These are phyloP conservation scores for Tenodera sinensis DNA, from an alignment of 2,888 invertebrate species.

Conservation along the genomic window DNA sequence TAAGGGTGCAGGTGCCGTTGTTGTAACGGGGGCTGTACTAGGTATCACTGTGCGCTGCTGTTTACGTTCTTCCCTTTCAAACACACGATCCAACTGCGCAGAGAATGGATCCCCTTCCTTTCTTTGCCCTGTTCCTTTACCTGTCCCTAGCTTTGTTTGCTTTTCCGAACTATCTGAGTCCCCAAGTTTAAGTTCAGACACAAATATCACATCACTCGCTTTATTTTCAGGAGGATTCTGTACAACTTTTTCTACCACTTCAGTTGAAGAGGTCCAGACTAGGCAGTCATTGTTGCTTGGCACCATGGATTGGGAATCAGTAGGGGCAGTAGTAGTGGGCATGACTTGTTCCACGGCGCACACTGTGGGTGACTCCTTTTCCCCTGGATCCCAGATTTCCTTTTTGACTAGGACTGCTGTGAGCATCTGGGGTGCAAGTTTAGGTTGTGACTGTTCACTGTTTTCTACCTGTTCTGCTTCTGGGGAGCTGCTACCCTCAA, in stretches of 20 bases:
- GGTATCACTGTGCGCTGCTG: constrained; percentile 35
- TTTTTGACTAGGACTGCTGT: constrained; percentile 49
- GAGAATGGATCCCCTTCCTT: constrained; percentile 64
- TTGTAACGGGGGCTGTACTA: constrained; percentile 29
- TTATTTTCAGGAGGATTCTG: constrained; percentile 23
- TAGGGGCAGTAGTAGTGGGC: constrained; percentile 40
- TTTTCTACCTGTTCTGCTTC: constrained; percentile 15
- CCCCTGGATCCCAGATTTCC: constrained; percentile 68
- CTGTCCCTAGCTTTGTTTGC: constrained; percentile 49
- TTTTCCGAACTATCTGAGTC: constrained; percentile 1
- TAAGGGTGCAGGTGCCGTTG: constrained; percentile 35
- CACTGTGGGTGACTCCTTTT: constrained; percentile 37
- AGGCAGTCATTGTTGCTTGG: constrained; percentile 43
- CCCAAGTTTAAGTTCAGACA: constrained; percentile 22
- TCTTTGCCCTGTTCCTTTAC: constrained; percentile 48
- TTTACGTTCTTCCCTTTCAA: constrained; percentile 62
- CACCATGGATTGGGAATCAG: constrained; percentile 3
- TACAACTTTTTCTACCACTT: constrained; percentile 32
- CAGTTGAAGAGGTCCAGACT: constrained; percentile 51
- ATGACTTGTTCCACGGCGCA: constrained; percentile 39
- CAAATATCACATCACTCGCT: constrained; percentile 30
- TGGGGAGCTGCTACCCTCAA: constrained; percentile 47
- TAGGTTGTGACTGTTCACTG: constrained; percentile 40
- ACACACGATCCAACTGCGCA: constrained; percentile 65
- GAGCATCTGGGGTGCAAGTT: constrained; percentile 38